Evolutionary conservation across 1,140 invertebrate species (phyloP), one percentile per base, ranked within the genome.

Genomic region (Calephelis virginiensis): DNA sequence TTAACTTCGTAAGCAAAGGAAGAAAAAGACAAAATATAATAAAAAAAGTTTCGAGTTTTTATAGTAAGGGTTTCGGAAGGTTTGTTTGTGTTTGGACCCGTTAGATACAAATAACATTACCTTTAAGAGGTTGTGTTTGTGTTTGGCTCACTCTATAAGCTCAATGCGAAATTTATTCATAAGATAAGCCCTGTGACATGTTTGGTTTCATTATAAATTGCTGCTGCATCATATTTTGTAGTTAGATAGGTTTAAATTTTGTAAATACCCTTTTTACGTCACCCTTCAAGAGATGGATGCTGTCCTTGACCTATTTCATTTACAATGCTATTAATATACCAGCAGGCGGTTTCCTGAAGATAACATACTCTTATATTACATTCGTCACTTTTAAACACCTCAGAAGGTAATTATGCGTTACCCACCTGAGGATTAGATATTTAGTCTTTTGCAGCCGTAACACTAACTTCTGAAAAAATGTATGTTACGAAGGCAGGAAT

Each of bases 51-150:
- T 61, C 74, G 67, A 71, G 65, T 62, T 56, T 47, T 53, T 45
- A 56, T 71, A 38, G 72, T 76, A 72, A 17, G 5, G 64, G 46
- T 63, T 61, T n/a, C 17, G 9, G 6, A 46, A 64, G 72, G 60
- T 67, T 75, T 71, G 68, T 66, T 48, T 68, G 61, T 64, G 64
- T 63, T 37, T 37, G 63, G 69, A 63, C 72, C 75, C 63, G 73
- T 78, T 72, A 76, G 76, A 75, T 69, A 76, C 78, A 80, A 80
- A 80, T 76, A 80, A 73, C 70, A 28, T 70, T 70, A 67, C 73
- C 77, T 75, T 70, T 59, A 64, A 61, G 61, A 61, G 38, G 50
- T 61, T 50, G 38, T 64, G 64, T 70, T 70, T 60, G 65, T 66
- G 66, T 43, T 50, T 68, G 49, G 49, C 47, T 68, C 47, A 8